Evolutionary conservation across 2,113 vertebrate species (phyloP).

Genomic region (Noturus placidus): DNA sequence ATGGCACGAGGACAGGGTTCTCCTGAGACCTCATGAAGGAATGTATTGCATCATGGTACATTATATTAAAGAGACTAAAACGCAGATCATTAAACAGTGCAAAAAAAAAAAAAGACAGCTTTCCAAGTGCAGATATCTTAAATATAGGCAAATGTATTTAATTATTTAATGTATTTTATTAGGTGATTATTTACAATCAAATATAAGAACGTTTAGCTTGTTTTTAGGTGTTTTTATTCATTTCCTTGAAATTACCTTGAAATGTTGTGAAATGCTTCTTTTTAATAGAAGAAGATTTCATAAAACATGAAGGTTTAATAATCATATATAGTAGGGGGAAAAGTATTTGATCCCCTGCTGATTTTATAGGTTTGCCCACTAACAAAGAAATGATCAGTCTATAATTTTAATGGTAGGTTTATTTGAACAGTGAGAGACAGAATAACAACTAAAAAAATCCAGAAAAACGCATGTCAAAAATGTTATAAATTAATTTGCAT

Average conservation of each 20-base stretch:
- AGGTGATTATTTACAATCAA: not conserved
- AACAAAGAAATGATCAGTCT: no score
- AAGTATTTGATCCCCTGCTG: no score
- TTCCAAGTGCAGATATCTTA: not conserved
- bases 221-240: not conserved
- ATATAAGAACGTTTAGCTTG: not conserved
- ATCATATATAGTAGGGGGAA: no score
- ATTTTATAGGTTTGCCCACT: no score
- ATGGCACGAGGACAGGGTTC: constrained; percentile 58
- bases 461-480: no score
- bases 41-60: constrained; percentile 53
- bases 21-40: constrained; percentile 59
- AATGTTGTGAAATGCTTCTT: no score
- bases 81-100: not conserved
- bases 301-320: not conserved
- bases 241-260: not conserved
- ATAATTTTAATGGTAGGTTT: no score
- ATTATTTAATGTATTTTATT: not conserved
- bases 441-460: no score
- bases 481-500: no score
- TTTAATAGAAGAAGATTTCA: not conserved
- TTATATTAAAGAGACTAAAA: constrained; percentile 10
- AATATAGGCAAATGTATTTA: not conserved
- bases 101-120: not conserved
- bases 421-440: no score